Evolutionary conservation across 2,797 vertebrate species (phyloP).

Genomic region (Sylvia borin): DNA sequence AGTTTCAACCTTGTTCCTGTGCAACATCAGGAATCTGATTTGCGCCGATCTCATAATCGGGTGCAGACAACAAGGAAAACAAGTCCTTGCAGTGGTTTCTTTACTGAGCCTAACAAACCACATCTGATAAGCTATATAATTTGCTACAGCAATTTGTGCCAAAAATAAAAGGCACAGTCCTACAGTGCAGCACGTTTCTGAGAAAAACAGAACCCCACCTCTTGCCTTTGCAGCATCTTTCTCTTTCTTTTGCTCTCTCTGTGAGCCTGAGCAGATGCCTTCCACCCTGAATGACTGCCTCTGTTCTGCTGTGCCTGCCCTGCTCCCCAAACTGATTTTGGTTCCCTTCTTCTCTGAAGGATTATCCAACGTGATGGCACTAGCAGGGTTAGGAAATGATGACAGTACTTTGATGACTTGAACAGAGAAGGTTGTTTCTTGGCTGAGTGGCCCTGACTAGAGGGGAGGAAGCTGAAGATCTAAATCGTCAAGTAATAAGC

Average conservation of each 20-base stretch:
- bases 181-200: constrained; percentile 75
- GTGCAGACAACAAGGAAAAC: constrained; percentile 75
- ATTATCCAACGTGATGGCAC: background rate
- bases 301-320: background rate
- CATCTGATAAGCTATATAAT: constrained; percentile 83
- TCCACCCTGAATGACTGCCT: background rate
- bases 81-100: constrained; percentile 76
- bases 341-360: background rate
- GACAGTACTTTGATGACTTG: constrained; percentile 49
- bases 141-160: constrained; percentile 80
- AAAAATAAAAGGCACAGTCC: constrained; percentile 80
- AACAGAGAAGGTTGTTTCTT: constrained; percentile 57
- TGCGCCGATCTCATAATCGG: constrained; percentile 71
- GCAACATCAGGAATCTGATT: constrained; percentile 70
- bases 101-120: constrained; percentile 75
- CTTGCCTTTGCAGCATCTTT: constrained; percentile 64
- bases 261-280: constrained; percentile 24
- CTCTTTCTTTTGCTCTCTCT: constrained; percentile 35
- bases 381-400: constrained; percentile 46
- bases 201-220: constrained; percentile 76
- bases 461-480: constrained; percentile 41
- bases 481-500: constrained; percentile 66
- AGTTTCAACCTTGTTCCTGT: constrained; percentile 57
- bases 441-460: constrained; percentile 31
- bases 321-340: background rate